Conservation (phyloP, 1,140 invertebrate species). For the Riptortus pedestris region DNA sequence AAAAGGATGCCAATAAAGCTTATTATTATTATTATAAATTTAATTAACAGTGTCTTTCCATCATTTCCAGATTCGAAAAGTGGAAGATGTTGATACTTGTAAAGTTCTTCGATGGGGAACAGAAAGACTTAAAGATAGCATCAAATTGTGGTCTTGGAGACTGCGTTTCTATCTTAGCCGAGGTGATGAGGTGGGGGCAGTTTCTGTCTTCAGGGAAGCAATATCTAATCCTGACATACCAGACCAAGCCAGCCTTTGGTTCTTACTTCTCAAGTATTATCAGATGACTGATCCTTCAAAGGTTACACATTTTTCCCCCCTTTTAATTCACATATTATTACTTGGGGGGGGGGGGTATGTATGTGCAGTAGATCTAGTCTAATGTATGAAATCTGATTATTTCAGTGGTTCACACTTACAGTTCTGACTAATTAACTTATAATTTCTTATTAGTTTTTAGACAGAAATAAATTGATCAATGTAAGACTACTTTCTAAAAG, state of each 20-base stretch:
- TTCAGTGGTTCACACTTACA: not conserved
- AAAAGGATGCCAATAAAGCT: too few species aligned
- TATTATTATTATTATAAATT: too few species aligned
- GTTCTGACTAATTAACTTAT: too few species aligned
- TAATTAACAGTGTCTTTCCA: too few species aligned
- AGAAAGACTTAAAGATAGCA: constrained; percentile 38
- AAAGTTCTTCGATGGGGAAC: constrained; percentile 40
- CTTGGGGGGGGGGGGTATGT: too few species aligned
- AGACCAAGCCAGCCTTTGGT: constrained; percentile 40
- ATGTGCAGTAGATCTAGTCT: not conserved
- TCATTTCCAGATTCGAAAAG: constrained; percentile 1
- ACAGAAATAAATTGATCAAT: too few species aligned
- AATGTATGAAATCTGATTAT: not conserved
- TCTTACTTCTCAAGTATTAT: constrained; percentile 38
- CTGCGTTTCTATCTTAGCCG: constrained; percentile 37
- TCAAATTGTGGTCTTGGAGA: constrained; percentile 41
- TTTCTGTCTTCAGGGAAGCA: constrained; percentile 9
- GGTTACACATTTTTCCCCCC: not conserved
- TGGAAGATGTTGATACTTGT: constrained; percentile 34
- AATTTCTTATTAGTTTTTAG: too few species aligned
- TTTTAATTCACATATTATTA: too few species aligned
- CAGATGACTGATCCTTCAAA: constrained; percentile 37
- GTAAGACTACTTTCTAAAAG: too few species aligned
- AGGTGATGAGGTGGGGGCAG: constrained; percentile 35
- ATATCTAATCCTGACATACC: constrained; percentile 31